Conservation (phyloP, 2,113 vertebrate genomes). For the Neomonachus schauinslandi region DNA sequence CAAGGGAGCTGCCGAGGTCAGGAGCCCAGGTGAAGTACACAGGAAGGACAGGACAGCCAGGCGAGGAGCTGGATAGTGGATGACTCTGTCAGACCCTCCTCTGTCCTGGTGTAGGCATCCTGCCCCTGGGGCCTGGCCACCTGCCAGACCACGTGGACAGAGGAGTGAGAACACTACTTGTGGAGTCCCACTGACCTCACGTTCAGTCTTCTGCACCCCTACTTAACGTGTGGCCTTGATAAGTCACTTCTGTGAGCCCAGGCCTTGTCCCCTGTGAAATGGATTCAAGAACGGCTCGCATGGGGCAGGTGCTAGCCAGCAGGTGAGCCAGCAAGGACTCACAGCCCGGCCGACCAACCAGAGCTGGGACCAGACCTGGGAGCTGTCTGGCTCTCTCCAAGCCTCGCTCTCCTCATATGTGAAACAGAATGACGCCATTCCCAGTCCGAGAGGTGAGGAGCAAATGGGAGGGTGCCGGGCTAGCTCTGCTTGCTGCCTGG, state of each 20-base stretch:
- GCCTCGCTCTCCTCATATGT: neutral
- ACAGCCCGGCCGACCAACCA: neutral
- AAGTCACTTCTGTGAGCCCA: neutral
- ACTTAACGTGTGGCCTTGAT: neutral
- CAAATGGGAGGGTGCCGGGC: neutral
- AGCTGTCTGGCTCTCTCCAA: rapidly evolving
- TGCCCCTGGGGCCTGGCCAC: neutral
- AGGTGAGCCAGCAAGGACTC: neutral
- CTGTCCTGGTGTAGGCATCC: neutral
- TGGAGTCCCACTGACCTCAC: neutral
- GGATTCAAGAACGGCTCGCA: neutral
- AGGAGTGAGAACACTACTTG: neutral
- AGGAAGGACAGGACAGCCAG: neutral
- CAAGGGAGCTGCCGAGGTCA: neutral
- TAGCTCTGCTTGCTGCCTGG: neutral
- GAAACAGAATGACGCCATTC: rapidly evolving
- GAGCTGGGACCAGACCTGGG: neutral
- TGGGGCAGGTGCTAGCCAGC: rapidly evolving
- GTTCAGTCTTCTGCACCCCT: neutral
- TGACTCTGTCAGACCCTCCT: neutral
- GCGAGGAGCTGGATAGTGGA: neutral
- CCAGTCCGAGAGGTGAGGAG: neutral
- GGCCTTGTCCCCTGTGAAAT: neutral
- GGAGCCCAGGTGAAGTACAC: neutral
- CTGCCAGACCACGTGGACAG: neutral